A percentile compares a stretch with the other conserved stretches of the same genome.
phyloP scores from a whole-genome alignment of 2,888 invertebrate genomes.

The Sabatieria punctata region DNA sequence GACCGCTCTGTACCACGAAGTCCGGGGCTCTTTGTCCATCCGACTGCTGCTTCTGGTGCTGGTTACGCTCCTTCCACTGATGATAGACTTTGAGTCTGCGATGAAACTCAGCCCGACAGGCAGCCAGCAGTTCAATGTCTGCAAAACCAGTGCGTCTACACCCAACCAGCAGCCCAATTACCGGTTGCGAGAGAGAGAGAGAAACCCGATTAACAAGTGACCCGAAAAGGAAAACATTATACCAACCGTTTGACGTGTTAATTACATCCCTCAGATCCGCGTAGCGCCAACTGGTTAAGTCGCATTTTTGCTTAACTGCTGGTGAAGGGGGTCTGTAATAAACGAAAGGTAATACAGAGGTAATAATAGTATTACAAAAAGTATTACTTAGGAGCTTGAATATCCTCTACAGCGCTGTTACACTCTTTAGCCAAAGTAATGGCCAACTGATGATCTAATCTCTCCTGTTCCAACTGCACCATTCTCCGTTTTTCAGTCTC shows the following conservation, averaged over 20 bases:
- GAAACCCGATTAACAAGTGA: neutral
- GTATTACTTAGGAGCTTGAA: neutral
- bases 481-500: conserved; percentile 49
- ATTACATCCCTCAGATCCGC: conserved; percentile 90
- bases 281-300: conserved; percentile 93
- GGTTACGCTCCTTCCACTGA: conserved; percentile 62
- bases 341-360: neutral
- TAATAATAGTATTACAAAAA: neutral
- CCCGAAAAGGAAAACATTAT: neutral
- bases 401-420: conserved; percentile 35
- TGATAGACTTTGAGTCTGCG: conserved; percentile 93
- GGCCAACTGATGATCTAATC: conserved; percentile 82
- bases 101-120: conserved; percentile 95
- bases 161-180: neutral
- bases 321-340: no score
- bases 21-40: no score
- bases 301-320: no score
- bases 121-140: conserved; percentile 86
- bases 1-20: no score
- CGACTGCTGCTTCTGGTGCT: no score
- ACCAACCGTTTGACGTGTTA: conserved; percentile 68
- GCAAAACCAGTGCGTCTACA: conserved; percentile 8
- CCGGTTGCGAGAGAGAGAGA: neutral
- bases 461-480: conserved; percentile 83
- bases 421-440: conserved; percentile 64